These are phyloP conservation scores for Oophaga pumilio DNA, from an alignment of 2,113 vertebrate species.

Conservation along the genomic window DNA sequence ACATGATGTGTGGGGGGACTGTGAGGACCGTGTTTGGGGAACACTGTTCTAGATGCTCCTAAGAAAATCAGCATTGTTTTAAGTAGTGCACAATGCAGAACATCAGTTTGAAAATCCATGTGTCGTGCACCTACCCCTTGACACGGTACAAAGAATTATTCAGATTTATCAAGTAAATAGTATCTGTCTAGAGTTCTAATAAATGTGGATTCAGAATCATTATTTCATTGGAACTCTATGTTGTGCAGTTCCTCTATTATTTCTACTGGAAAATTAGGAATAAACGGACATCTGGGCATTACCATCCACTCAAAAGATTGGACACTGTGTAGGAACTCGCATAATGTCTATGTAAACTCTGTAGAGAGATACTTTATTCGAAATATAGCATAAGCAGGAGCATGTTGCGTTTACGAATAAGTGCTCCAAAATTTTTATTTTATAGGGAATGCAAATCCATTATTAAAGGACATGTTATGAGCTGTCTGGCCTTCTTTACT, in stretches of 20 bases:
- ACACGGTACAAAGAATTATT: background rate
- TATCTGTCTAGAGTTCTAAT: background rate
- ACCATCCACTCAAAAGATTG: background rate
- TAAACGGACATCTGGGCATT: background rate
- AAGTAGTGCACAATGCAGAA: too few species aligned
- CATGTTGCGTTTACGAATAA: background rate
- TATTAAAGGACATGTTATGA: background rate
- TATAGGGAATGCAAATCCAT: background rate
- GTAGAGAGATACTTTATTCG: too few species aligned
- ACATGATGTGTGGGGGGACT: too few species aligned
- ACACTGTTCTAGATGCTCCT: too few species aligned
- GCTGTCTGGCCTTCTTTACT: background rate
- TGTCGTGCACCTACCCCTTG: background rate
- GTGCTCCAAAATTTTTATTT: background rate
- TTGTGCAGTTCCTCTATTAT: background rate
- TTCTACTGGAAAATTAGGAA: background rate
- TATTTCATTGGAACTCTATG: background rate
- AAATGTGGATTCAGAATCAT: background rate
- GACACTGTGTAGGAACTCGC: too few species aligned
- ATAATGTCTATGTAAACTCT: too few species aligned
- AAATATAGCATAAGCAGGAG: background rate
- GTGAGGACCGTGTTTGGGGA: too few species aligned
- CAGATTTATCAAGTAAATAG: background rate
- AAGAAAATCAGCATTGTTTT: too few species aligned
- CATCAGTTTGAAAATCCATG: background rate